A percentile compares a stretch with the other conserved stretches of the same genome.
These are phyloP conservation scores for Circaetus cinerascens DNA, from an alignment of 2,113 vertebrate genomes.

Conservation along the genomic window DNA sequence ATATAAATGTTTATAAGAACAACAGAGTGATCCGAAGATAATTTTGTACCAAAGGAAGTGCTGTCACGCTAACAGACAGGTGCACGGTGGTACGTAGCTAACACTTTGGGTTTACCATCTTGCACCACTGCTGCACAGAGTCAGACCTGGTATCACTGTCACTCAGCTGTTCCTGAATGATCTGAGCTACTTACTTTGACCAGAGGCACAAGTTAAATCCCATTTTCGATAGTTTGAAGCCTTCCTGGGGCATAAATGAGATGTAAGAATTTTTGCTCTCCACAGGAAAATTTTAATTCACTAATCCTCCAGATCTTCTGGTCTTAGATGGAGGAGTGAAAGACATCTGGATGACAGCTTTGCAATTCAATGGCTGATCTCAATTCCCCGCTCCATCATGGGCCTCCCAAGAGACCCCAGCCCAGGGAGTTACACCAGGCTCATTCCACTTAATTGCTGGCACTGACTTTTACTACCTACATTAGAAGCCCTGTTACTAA, in stretches of 20 bases:
- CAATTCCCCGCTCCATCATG: background rate
- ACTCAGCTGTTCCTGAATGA: background rate
- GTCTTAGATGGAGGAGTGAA: background rate
- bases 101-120: background rate
- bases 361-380: background rate
- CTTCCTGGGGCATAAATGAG: background rate
- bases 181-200: background rate
- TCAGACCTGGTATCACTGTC: background rate
- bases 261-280: background rate
- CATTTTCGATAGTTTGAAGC: background rate
- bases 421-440: rapidly evolving
- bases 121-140: background rate
- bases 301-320: background rate
- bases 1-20: background rate
- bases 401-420: background rate
- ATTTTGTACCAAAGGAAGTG: background rate
- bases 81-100: rapidly evolving
- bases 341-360: background rate
- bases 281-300: background rate
- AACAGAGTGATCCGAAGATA: background rate
- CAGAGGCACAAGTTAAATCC: background rate
- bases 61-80: rapidly evolving
- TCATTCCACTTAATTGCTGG: background rate
- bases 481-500: background rate
- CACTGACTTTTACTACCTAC: background rate